These are phyloP conservation scores for Pseudococcus longispinus DNA, from an alignment of 2,888 invertebrate genomes.

Conservation along the genomic window DNA sequence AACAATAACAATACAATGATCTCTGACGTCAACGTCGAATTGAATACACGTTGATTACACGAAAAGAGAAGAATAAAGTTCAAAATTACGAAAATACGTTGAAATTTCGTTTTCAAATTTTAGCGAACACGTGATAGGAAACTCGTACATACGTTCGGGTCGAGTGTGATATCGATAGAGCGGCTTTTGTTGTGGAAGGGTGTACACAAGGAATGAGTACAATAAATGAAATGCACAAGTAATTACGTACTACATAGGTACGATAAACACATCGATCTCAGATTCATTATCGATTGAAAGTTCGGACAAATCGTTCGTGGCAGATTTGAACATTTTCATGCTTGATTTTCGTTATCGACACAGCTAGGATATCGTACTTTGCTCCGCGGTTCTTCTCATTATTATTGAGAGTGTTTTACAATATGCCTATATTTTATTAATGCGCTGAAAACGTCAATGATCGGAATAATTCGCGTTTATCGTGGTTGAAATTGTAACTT, in stretches of 20 bases:
- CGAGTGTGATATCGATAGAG: not conserved
- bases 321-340: constrained; percentile 5
- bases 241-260: not conserved
- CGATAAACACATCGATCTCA: not conserved
- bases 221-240: not conserved
- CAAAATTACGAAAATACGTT: not conserved
- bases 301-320: constrained; percentile 33
- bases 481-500: not conserved
- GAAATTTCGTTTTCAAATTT: not conserved
- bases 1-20: not conserved
- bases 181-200: not conserved
- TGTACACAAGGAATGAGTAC: not conserved
- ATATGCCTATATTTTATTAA: not conserved
- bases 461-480: not conserved
- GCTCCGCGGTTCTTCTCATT: not conserved
- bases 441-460: not conserved
- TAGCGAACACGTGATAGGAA: not conserved
- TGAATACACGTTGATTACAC: not conserved
- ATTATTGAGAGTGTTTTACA: not conserved
- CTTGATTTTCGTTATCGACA: constrained; percentile 10
- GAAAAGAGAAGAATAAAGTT: not conserved
- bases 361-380: not conserved
- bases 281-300: not conserved
- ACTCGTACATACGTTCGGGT: not conserved
- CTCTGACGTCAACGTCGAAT: not conserved